These are phyloP conservation scores for Phortica magna DNA, from an alignment of 2,888 invertebrate genomes.

Conservation along the genomic window DNA sequence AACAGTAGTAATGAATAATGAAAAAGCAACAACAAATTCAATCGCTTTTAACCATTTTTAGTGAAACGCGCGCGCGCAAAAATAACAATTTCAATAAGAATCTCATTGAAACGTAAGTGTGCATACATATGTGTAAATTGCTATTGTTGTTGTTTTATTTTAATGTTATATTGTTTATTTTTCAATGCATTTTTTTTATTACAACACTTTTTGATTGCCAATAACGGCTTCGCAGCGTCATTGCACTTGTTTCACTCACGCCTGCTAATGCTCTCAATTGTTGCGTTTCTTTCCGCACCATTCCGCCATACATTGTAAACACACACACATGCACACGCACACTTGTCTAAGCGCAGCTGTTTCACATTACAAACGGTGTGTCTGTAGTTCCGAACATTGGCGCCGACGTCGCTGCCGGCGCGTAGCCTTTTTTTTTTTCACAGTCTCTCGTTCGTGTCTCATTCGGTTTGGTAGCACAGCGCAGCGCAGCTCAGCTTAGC, in stretches of 20 bases:
- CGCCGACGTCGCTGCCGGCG: too few relatives aligned
- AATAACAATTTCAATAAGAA: constrained; percentile 8
- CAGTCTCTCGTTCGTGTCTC: too few relatives aligned
- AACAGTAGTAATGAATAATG: too few relatives aligned
- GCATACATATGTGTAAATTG: neutral
- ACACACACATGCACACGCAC: too few relatives aligned
- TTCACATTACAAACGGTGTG: too few relatives aligned
- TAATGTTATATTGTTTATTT: neutral
- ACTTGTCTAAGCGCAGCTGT: too few relatives aligned
- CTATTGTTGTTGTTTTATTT: neutral
- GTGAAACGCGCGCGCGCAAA: constrained; percentile 19
- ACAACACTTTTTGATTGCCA: constrained; percentile 10
- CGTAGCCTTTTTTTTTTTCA: too few relatives aligned
- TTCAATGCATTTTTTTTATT: neutral
- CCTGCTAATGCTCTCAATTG: neutral
- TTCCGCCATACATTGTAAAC: neutral
- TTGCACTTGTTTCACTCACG: constrained; percentile 3
- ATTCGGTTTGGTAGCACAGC: too few relatives aligned
- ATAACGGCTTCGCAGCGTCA: neutral
- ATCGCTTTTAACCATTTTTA: constrained; percentile 22
- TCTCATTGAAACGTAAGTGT: neutral
- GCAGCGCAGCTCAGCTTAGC: too few relatives aligned
- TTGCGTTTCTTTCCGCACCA: neutral
- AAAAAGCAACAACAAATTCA: neutral
- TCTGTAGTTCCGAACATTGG: too few relatives aligned